These are phyloP conservation scores for Pristionchus japonicus DNA, from an alignment of 2,888 invertebrate genomes.

Conservation along the genomic window DNA sequence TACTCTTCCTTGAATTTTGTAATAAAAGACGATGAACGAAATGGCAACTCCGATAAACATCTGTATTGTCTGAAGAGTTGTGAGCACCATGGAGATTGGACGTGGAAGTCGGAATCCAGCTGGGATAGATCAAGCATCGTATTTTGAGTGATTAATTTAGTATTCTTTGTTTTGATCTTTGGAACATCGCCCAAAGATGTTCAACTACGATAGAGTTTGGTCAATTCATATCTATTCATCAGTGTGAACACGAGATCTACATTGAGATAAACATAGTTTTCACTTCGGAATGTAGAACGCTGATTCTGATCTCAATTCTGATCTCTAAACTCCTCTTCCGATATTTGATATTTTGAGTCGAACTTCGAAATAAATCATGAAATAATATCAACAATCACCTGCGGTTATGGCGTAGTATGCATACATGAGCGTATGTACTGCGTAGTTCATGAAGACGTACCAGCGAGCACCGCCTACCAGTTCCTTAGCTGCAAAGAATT, in stretches of 20 bases:
- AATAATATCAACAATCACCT: background rate
- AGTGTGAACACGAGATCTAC: background rate
- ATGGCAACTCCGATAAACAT: slow-evolving; percentile 72
- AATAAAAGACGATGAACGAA: slow-evolving; percentile 64
- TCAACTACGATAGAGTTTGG: background rate
- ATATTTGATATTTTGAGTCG: no score
- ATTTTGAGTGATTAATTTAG: no score
- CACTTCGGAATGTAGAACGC: background rate
- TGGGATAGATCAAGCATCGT: background rate
- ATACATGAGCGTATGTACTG: slow-evolving; percentile 18
- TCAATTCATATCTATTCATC: background rate
- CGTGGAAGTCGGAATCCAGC: slow-evolving; percentile 57
- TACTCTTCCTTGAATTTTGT: slow-evolving; percentile 61
- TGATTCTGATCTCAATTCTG: no score
- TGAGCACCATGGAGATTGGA: slow-evolving; percentile 66
- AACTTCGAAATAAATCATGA: no score
- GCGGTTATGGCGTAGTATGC: background rate
- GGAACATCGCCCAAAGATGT: background rate
- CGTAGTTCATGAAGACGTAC: background rate
- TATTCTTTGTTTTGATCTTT: background rate
- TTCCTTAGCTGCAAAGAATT: background rate
- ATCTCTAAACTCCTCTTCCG: no score
- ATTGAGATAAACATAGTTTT: background rate
- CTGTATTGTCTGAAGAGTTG: slow-evolving; percentile 70
- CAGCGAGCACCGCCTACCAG: background rate